A percentile compares a stretch with the other conserved stretches of the same genome.
Evolutionary conservation across 1,140 invertebrate species (phyloP).

Genomic region (Teleopsis dalmanni): DNA sequence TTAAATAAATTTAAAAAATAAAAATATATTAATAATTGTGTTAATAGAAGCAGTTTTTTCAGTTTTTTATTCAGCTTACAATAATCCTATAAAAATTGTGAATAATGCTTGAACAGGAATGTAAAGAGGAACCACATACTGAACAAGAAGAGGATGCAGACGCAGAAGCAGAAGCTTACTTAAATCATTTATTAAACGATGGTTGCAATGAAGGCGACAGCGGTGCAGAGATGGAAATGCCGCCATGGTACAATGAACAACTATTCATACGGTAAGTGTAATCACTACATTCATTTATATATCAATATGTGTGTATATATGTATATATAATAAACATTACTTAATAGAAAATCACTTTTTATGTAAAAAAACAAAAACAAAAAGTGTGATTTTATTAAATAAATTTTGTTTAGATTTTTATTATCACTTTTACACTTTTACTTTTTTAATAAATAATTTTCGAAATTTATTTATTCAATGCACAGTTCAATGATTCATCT

Average conservation of each 20-base stretch:
- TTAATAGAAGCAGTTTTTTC: neutral
- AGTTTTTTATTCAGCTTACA: neutral
- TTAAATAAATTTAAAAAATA: neutral
- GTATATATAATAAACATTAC: too few relatives aligned
- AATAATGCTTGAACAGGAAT: neutral
- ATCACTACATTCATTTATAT: too few relatives aligned
- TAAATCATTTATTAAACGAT: conserved; percentile 27
- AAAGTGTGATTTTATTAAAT: too few relatives aligned
- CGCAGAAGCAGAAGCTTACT: conserved; percentile 17
- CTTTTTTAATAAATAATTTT: too few relatives aligned
- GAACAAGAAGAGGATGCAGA: neutral
- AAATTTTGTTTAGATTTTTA: too few relatives aligned
- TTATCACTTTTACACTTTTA: too few relatives aligned
- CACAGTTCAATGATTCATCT: too few relatives aligned
- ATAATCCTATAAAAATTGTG: neutral
- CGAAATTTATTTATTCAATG: too few relatives aligned
- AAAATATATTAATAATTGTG: neutral
- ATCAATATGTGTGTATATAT: too few relatives aligned
- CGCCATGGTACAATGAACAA: conserved; percentile 51
- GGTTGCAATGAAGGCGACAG: conserved; percentile 36
- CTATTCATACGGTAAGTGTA: conserved; percentile 54
- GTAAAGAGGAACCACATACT: neutral
- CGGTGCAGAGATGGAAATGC: conserved; percentile 40
- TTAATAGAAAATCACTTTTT: too few relatives aligned
- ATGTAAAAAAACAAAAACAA: too few relatives aligned